A percentile compares a stretch with the other conserved stretches of the same genome.
Evolutionary conservation across 2,113 vertebrate species (phyloP).

Genomic region (Microtus pennsylvanicus): DNA sequence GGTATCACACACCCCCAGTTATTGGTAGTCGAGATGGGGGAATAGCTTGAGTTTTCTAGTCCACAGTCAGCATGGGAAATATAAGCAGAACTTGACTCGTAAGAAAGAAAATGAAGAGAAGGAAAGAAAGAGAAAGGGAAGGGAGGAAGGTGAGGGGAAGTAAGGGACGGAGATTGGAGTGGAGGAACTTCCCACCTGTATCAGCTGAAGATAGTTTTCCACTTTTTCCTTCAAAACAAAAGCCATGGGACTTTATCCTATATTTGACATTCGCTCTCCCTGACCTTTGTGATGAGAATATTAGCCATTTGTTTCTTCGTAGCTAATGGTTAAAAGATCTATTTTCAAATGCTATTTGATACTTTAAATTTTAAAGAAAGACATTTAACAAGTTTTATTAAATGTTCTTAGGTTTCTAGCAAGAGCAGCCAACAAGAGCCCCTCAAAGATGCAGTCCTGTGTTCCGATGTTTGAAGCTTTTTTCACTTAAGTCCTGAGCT

Average conservation of each 20-base stretch:
- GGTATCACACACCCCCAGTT: not conserved
- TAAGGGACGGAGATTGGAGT: not conserved
- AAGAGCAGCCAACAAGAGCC: not conserved
- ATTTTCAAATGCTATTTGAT: not conserved
- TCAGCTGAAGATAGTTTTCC: not conserved
- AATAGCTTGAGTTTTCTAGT: not conserved
- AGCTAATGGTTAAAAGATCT: not conserved
- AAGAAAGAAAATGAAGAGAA: not conserved
- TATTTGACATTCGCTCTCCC: not conserved
- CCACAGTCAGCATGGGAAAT: not conserved
- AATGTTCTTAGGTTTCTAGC: not conserved
- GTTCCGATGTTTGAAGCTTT: not conserved
- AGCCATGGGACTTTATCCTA: not conserved
- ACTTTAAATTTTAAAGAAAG: not conserved
- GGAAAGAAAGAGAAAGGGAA: not conserved
- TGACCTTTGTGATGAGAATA: not conserved
- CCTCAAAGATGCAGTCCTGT: not conserved
- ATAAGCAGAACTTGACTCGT: not conserved
- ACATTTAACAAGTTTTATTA: not conserved
- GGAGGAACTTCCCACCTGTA: not conserved
- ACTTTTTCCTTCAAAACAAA: not conserved
- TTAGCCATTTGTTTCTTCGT: not conserved
- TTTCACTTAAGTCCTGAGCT: not conserved
- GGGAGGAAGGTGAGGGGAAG: accelerated
- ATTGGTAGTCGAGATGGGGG: not conserved